Percentiles rank a stretch among this genome's conserved stretches.
These are phyloP conservation scores for Himalopsyche japonica DNA, from an alignment of 2,888 invertebrate genomes.

Conservation along the genomic window DNA sequence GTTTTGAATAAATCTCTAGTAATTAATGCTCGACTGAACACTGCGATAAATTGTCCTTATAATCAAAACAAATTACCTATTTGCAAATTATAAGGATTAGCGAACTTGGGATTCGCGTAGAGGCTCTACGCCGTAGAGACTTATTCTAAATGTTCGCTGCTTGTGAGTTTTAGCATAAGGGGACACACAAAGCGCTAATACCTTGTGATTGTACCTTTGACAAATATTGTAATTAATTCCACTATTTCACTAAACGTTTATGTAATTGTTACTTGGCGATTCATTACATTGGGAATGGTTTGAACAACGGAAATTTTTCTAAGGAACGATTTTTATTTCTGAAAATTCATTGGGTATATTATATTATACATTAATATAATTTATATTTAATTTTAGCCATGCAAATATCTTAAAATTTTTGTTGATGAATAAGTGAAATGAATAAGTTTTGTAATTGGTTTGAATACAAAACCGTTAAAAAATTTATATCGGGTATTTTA, in stretches of 20 bases:
- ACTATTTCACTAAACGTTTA: not conserved
- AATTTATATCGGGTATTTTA: too few relatives aligned
- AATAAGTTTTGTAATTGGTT: too few relatives aligned
- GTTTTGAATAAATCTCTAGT: conserved; percentile 31
- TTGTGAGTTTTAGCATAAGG: not conserved
- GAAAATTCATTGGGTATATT: too few relatives aligned
- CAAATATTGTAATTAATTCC: not conserved
- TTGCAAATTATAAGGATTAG: not conserved
- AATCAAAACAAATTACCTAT: conserved; percentile 12
- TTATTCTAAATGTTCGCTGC: not conserved
- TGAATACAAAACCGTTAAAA: too few relatives aligned
- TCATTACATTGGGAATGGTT: too few relatives aligned
- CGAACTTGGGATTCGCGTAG: not conserved
- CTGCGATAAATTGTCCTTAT: conserved; percentile 28
- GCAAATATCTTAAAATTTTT: too few relatives aligned
- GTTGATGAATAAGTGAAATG: too few relatives aligned
- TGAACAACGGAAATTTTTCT: too few relatives aligned
- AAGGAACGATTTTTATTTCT: too few relatives aligned
- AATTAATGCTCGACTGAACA: conserved; percentile 32
- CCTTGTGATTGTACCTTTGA: not conserved
- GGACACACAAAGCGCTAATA: not conserved
- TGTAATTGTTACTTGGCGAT: too few relatives aligned
- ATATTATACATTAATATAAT: too few relatives aligned
- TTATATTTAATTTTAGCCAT: too few relatives aligned
- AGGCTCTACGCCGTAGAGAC: not conserved